These are phyloP conservation scores for Corythoichthys intestinalis DNA, from an alignment of 2,113 vertebrate species.

Conservation along the genomic window DNA sequence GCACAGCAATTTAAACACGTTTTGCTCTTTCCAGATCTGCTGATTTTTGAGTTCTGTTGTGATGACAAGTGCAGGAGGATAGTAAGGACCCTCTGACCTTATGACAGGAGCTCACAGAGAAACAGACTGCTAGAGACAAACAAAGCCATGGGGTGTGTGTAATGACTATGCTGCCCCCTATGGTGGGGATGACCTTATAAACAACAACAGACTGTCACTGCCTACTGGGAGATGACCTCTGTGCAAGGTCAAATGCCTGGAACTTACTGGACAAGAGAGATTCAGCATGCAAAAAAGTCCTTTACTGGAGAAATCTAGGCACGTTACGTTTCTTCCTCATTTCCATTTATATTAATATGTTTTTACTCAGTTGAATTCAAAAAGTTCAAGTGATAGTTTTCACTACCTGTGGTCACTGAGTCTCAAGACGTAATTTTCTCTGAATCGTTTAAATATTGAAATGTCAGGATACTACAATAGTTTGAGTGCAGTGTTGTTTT, in stretches of 20 bases:
- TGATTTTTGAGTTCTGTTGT: constrained; percentile 32
- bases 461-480: too few species aligned
- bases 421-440: too few species aligned
- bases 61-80: constrained; percentile 50
- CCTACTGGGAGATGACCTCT: constrained; percentile 68
- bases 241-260: constrained; percentile 62
- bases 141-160: constrained; percentile 65
- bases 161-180: constrained; percentile 74
- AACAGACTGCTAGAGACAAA: constrained; percentile 71
- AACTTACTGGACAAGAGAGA: constrained; percentile 36
- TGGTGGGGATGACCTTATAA: constrained; percentile 72
- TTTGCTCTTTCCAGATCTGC: constrained; percentile 16
- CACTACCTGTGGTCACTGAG: too few species aligned
- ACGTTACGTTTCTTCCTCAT: neutral
- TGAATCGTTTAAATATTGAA: too few species aligned
- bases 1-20: neutral
- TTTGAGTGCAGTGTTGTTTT: too few species aligned
- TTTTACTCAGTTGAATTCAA: neutral
- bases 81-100: constrained; percentile 55
- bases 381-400: too few species aligned
- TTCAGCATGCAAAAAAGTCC: constrained; percentile 18
- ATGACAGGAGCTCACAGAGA: constrained; percentile 63
- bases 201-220: constrained; percentile 66
- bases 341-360: neutral
- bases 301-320: constrained; percentile 1